phyloP scores from a whole-genome alignment of 2,888 invertebrate species.

The Agriopis aurantiaria region DNA sequence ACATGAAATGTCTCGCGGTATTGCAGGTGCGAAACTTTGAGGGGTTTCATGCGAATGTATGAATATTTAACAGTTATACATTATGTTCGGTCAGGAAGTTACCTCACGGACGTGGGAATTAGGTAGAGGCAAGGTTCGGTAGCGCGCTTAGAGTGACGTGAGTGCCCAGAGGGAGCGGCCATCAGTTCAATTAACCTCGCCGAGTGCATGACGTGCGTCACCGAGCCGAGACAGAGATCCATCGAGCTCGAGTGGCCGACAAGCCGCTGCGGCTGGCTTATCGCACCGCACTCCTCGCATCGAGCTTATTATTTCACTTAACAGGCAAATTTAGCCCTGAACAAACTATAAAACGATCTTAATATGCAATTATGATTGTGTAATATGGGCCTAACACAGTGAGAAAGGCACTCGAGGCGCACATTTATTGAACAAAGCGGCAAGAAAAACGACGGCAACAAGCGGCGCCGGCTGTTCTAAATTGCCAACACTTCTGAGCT shows the following conservation, averaged over 20 bases:
- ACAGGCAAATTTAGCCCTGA: conserved; percentile 33
- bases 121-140: conserved; percentile 19
- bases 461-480: conserved; percentile 76
- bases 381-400: conserved; percentile 68
- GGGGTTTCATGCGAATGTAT: conserved; percentile 25
- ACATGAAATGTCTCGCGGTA: conserved; percentile 32
- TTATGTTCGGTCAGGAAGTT: conserved; percentile 28
- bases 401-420: conserved; percentile 68
- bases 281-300: conserved; percentile 18
- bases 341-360: conserved; percentile 46
- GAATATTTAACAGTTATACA: conserved; percentile 31
- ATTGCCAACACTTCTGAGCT: conserved; percentile 77
- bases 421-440: conserved; percentile 79
- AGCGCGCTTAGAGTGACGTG: conserved; percentile 22
- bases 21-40: conserved; percentile 34
- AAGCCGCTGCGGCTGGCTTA: conserved; percentile 8
- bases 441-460: conserved; percentile 79
- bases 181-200: conserved; percentile 29
- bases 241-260: conserved; percentile 24
- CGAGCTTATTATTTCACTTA: conserved; percentile 32
- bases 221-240: conserved; percentile 14
- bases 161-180: conserved; percentile 17
- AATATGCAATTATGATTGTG: conserved; percentile 61
- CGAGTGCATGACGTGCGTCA: conserved; percentile 17
- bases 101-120: conserved; percentile 22